Conservation (phyloP, 2,113 vertebrate genomes). For the Equus quagga region DNA sequence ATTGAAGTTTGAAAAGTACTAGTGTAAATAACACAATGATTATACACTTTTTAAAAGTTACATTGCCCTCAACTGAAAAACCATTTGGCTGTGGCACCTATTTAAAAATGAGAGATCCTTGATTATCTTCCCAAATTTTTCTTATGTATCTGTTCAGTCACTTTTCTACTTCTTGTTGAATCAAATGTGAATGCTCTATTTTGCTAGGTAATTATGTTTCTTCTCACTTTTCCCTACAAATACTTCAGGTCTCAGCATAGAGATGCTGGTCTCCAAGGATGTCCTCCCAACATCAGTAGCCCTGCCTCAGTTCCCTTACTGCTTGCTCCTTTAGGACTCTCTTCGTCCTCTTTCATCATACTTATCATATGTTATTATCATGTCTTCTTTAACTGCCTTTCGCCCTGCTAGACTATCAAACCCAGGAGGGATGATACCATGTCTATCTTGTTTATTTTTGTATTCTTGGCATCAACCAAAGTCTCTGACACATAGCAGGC, state of each 20-base stretch:
- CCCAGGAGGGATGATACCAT: background rate
- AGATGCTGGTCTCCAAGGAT: background rate
- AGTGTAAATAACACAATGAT: background rate
- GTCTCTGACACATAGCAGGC: background rate
- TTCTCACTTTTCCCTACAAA: background rate
- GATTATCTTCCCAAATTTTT: background rate
- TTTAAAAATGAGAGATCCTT: background rate
- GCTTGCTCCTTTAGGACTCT: background rate
- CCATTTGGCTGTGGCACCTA: background rate
- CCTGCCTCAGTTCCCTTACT: accelerated
- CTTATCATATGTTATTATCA: background rate
- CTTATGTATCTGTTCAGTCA: background rate
- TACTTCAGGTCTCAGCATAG: background rate
- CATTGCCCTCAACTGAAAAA: background rate
- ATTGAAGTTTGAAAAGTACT: background rate
- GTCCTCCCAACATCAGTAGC: background rate
- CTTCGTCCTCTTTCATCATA: background rate
- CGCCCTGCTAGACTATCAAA: background rate
- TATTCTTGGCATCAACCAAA: background rate
- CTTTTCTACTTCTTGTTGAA: background rate
- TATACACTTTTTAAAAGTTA: background rate
- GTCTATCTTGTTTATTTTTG: background rate
- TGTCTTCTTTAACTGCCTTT: background rate
- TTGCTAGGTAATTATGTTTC: background rate
- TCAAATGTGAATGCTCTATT: background rate